Base-by-base conservation (phyloP, 2,888 invertebrate species). In the Ormyrus rosae region DNA sequence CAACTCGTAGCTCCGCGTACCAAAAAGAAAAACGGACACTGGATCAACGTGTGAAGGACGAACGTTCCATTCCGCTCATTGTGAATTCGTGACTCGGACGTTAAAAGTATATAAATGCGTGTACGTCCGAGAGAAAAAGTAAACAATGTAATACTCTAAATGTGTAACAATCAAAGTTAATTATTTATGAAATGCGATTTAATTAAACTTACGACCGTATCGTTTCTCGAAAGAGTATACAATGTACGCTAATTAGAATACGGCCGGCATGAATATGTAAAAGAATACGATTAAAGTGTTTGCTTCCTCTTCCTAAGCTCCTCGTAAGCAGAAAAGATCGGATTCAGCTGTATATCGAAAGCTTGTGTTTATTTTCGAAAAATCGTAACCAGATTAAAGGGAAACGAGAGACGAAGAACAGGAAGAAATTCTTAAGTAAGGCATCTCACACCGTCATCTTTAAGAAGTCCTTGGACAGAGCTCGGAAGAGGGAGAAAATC, bases 391-490 rank as follows among this genome's bases (percentile, higher is more conserved):
- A 67, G 7, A 61, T 8, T 46, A 60, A 80, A 64, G 65, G 19
- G 61, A 77, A 77, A 58, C 65, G 56, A 67, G 60, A 79, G 70
- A 78, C 78, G 67, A 80, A 34, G 34, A 34, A 65, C 73, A 82
- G 78, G 80, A 83, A 83, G 78, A 83, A 81, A 77, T 72, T 63
- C 58, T 63, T 61, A 72, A 68, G 63, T 50, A 67, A 69, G 72
- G 60, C 72, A 82, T 85, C 83, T 84, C 83, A 83, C 83, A 76
- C 85, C 82, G 78, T 88, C 88, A 84, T 87, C 88, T 88, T 87
- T 88, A 88, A 88, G 87, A 83, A 84, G 86, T 84, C 85, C 85
- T 86, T 85, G 86, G 84, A 82, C 84, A 79, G 73, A 70, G 34
- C 63, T 64, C 58, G 79, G 76, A 65, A 55, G 72, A 69, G 69